These are phyloP conservation scores for Athene cunicularia DNA, from an alignment of 2,113 vertebrate genomes.

Conservation along the genomic window DNA sequence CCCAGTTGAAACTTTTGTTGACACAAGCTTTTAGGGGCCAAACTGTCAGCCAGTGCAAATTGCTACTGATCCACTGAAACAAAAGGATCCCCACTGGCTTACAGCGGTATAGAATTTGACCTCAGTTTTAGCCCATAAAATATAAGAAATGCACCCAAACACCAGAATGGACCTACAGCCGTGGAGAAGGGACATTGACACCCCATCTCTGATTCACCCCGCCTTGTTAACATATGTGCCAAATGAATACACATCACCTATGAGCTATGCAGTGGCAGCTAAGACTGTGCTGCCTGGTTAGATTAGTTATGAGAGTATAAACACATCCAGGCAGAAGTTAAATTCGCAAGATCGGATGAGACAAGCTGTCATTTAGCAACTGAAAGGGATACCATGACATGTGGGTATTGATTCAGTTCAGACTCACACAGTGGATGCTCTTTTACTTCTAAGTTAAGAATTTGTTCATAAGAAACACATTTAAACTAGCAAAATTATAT, in stretches of 20 bases:
- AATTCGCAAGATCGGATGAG: neutral
- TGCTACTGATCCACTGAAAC: conserved; percentile 26
- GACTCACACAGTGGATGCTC: neutral
- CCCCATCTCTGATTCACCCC: neutral
- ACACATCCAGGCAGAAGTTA: conserved; percentile 37
- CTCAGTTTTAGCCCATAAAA: conserved; percentile 6
- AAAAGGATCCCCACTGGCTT: neutral
- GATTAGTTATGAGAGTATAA: neutral
- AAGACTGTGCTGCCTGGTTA: neutral
- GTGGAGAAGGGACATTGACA: neutral
- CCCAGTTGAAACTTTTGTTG: conserved; percentile 64
- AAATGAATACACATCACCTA: neutral
- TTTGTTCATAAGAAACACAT: neutral
- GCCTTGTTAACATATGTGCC: neutral
- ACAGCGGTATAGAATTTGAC: neutral
- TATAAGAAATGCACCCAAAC: conserved; percentile 1
- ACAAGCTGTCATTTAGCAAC: conserved; percentile 21
- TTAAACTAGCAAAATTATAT: neutral
- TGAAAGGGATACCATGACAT: neutral
- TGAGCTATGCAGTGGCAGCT: neutral
- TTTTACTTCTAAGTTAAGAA: conserved; percentile 19
- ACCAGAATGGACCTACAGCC: neutral
- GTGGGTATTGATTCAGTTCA: neutral
- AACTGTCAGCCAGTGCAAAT: conserved; percentile 46
- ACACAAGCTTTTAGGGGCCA: conserved; percentile 41